phyloP scores from a whole-genome alignment of 2,888 invertebrate species.

The Taenaris catops region DNA sequence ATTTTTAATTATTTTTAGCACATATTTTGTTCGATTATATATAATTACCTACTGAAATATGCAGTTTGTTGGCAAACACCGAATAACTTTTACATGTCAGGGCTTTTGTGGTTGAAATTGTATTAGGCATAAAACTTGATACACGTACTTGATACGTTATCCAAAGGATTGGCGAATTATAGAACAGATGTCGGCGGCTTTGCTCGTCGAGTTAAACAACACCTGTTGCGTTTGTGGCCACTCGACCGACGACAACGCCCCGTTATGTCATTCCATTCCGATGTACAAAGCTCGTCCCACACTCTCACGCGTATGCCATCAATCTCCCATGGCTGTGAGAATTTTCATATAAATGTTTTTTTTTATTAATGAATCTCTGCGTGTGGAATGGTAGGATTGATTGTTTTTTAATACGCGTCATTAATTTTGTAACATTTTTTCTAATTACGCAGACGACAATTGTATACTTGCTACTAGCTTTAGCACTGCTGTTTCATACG shows the following conservation, averaged over 20 bases:
- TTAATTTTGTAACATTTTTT: no score
- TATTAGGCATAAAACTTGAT: constrained; percentile 14
- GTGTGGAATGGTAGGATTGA: constrained; percentile 15
- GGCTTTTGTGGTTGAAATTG: constrained; percentile 8
- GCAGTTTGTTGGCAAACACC: constrained; percentile 3
- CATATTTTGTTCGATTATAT: no score
- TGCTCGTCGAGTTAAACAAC: constrained; percentile 24
- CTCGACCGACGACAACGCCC: constrained; percentile 38
- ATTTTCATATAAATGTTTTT: constrained; percentile 30
- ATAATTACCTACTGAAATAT: no score
- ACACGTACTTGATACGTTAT: constrained; percentile 14
- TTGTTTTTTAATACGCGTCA: constrained; percentile 19
- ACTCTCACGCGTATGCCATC: constrained; percentile 62
- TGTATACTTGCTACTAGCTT: no score
- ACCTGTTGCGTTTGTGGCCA: constrained; percentile 43
- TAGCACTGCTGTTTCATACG: no score
- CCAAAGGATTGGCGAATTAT: constrained; percentile 22
- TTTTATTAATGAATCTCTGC: constrained; percentile 19
- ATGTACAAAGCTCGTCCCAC: constrained; percentile 45
- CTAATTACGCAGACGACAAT: no score
- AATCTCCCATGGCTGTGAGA: constrained; percentile 47
- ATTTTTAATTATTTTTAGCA: no score
- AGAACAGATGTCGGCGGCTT: constrained; percentile 25
- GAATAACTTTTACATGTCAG: constrained; percentile 10
- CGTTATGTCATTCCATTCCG: constrained; percentile 68